A percentile compares a stretch with the other conserved stretches of the same genome.
Evolutionary conservation across 1,140 invertebrate species (phyloP).

Genomic region (Daktulosphaira vitifoliae): DNA sequence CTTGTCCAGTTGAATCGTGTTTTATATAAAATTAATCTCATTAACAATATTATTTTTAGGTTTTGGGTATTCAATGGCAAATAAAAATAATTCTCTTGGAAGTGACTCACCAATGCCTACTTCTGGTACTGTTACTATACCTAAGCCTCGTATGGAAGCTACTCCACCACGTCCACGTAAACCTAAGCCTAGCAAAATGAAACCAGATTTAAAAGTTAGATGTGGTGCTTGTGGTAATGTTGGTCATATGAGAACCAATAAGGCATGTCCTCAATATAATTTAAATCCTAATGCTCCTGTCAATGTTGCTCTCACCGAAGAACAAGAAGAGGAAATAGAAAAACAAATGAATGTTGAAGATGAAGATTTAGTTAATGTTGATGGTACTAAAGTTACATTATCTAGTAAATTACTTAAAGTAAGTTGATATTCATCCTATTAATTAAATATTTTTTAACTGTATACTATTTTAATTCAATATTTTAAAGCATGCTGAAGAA

Average conservation of each 20-base stretch:
- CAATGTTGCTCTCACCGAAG: slow-evolving; percentile 68
- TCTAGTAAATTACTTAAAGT: slow-evolving; percentile 74
- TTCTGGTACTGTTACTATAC: slow-evolving; percentile 29
- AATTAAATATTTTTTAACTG: too few relatives aligned
- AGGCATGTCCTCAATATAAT: slow-evolving; percentile 87
- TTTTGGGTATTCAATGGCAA: slow-evolving; percentile 13
- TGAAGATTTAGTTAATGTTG: slow-evolving; percentile 82
- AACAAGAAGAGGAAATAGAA: slow-evolving; percentile 73
- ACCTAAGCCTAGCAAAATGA: slow-evolving; percentile 37
- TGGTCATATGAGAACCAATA: slow-evolving; percentile 85
- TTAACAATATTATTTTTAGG: slow-evolving; percentile 3
- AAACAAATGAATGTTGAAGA: slow-evolving; percentile 69
- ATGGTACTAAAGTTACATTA: slow-evolving; percentile 80
- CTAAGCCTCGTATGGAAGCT: slow-evolving; percentile 16
- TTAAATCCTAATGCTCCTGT: slow-evolving; percentile 51
- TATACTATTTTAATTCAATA: neutral
- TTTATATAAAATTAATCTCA: too few relatives aligned
- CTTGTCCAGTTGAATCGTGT: too few relatives aligned
- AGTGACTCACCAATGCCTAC: slow-evolving; percentile 28
- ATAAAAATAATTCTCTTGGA: slow-evolving; percentile 14
- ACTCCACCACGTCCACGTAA: slow-evolving; percentile 19
- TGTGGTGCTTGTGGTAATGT: slow-evolving; percentile 95
- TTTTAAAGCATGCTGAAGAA: slow-evolving; percentile 64
- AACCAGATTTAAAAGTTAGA: slow-evolving; percentile 69
- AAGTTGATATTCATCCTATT: slow-evolving; percentile 34